These are phyloP conservation scores for Glyptemys insculpta DNA, from an alignment of 2,797 vertebrate genomes.

Conservation along the genomic window DNA sequence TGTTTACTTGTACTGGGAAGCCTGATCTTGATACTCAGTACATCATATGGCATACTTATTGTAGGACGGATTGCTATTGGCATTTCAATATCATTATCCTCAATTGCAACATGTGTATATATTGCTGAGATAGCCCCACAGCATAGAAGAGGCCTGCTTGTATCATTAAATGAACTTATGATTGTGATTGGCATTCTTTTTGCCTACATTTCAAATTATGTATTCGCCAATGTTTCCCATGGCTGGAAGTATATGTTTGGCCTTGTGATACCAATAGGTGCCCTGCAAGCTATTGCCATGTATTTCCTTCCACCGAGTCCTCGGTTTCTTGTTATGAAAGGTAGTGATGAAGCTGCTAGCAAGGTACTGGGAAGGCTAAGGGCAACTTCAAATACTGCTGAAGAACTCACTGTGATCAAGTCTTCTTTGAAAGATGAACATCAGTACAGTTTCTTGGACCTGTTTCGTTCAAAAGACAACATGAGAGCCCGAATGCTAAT, in stretches of 20 bases:
- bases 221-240: conserved; percentile 83
- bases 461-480: conserved; percentile 92
- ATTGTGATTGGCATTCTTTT: conserved; percentile 93
- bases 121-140: conserved; percentile 94
- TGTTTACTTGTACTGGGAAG: conserved; percentile 88
- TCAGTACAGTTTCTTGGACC: conserved; percentile 88
- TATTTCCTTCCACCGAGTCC: conserved; percentile 93
- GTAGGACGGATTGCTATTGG: conserved; percentile 89
- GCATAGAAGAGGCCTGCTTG: conserved; percentile 91
- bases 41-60: conserved; percentile 85
- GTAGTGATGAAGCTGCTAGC: conserved; percentile 86
- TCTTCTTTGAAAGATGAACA: conserved; percentile 91
- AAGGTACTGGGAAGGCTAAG: conserved; percentile 87
- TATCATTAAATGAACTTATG: conserved; percentile 95
- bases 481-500: conserved; percentile 91
- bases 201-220: conserved; percentile 93
- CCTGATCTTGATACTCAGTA: conserved; percentile 81
- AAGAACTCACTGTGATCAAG: conserved; percentile 90
- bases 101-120: conserved; percentile 93
- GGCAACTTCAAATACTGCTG: conserved; percentile 78
- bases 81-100: conserved; percentile 91
- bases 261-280: conserved; percentile 89
- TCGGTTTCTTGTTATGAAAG: conserved; percentile 91
- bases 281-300: conserved; percentile 88
- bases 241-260: conserved; percentile 95